A percentile compares a stretch with the other conserved stretches of the same genome.
phyloP scores from a whole-genome alignment of 2,113 vertebrate species.

The Lipophrys pholis region DNA sequence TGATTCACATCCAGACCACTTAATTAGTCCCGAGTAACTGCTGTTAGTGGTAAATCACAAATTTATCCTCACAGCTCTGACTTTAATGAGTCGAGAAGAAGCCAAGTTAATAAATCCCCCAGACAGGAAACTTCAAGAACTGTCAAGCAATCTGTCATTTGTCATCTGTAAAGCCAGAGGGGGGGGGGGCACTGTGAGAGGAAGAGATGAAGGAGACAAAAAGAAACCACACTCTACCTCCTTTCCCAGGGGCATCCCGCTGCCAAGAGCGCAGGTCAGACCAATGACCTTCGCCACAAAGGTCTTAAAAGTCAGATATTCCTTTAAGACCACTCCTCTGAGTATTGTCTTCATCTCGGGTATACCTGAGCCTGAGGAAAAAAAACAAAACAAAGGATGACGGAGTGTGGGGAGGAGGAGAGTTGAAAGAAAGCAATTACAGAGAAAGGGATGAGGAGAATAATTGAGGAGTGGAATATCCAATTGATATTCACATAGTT shows the following conservation, averaged over 20 bases:
- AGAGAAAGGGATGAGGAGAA: slow-evolving; percentile 44
- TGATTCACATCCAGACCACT: slow-evolving; percentile 32
- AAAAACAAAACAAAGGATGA: slow-evolving; percentile 30
- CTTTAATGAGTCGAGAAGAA: slow-evolving; percentile 35
- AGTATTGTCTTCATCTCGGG: slow-evolving; percentile 99
- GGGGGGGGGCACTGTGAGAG: not conserved
- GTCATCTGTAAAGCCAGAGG: slow-evolving; percentile 18
- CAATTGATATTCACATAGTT: slow-evolving; percentile 73
- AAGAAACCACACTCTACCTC: slow-evolving; percentile 84
- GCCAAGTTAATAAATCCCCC: slow-evolving; percentile 13
- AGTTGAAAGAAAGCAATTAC: slow-evolving; percentile 62
- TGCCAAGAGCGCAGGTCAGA: slow-evolving; percentile 95
- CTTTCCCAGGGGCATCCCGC: slow-evolving; percentile 97
- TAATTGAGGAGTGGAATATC: slow-evolving; percentile 37
- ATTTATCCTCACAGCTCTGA: slow-evolving; percentile 27
- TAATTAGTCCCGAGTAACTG: slow-evolving; percentile 11
- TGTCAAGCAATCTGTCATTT: slow-evolving; percentile 20
- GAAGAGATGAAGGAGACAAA: slow-evolving; percentile 5
- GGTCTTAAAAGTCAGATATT: slow-evolving; percentile 98
- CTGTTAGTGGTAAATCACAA: slow-evolving; percentile 33
- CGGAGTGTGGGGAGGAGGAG: slow-evolving; percentile 44
- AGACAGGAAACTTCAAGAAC: slow-evolving; percentile 19
- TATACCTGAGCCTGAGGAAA: slow-evolving; percentile 91
- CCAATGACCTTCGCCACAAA: slow-evolving; percentile 99
- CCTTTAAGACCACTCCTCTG: slow-evolving; percentile 95